Evolutionary conservation across 2,113 vertebrate genomes (phyloP).

Genomic region (Uria lomvia): DNA sequence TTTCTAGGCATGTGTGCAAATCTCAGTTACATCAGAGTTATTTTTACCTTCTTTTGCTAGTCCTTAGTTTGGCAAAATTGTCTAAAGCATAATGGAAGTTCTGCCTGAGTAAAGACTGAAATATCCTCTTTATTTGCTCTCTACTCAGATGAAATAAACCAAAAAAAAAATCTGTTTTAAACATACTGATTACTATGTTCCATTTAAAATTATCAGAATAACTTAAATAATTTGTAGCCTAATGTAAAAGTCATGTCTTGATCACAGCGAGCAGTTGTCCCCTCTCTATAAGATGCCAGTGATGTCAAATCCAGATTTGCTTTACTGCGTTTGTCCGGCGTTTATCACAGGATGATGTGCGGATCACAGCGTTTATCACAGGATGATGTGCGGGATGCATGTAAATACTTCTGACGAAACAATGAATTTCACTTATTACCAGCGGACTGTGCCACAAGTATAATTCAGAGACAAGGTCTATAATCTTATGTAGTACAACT

Average conservation of each 20-base stretch:
- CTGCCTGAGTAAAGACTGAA: neutral
- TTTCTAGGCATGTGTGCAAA: neutral
- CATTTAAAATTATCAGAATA: neutral
- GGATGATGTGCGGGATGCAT: neutral
- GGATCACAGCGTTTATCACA: neutral
- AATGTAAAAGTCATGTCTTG: neutral
- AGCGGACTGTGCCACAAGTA: neutral
- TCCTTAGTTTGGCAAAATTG: neutral
- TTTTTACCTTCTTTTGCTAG: neutral
- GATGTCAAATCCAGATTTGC: neutral
- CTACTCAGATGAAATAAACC: neutral
- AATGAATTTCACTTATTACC: neutral
- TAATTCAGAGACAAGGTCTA: neutral
- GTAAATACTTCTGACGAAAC: neutral
- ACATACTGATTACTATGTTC: neutral
- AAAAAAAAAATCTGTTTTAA: neutral
- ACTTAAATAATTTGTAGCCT: neutral
- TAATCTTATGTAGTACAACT: neutral
- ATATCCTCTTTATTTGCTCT: neutral
- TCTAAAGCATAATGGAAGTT: neutral
- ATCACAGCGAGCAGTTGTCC: neutral
- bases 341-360: neutral
- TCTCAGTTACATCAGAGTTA: neutral
- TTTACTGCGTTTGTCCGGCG: neutral
- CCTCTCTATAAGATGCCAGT: neutral